phyloP scores from a whole-genome alignment of 2,113 vertebrate genomes.

The Notothenia coriiceps region DNA sequence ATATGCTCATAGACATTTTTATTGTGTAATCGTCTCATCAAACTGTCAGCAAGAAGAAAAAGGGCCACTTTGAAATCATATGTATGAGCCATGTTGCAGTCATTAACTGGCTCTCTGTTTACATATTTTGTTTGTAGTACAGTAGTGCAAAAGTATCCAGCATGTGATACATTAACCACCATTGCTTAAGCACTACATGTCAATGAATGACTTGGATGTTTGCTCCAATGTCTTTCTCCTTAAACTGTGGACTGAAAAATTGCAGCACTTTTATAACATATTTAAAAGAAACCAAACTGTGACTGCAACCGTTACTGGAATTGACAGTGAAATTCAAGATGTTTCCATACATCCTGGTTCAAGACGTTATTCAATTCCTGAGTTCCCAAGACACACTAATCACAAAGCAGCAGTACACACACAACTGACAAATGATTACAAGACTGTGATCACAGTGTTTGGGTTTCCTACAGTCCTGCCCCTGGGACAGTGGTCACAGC shows the following conservation, averaged over 20 bases:
- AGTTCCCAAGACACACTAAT: slow-evolving; percentile 30
- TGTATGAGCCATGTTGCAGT: neutral
- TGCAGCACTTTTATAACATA: neutral
- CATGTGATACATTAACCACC: slow-evolving; percentile 1
- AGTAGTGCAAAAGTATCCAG: neutral
- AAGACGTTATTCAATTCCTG: slow-evolving; percentile 31
- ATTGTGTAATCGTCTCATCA: neutral
- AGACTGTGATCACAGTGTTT: slow-evolving; percentile 65
- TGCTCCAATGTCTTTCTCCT: slow-evolving; percentile 12
- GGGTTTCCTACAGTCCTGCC: slow-evolving; percentile 60
- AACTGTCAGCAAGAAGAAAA: neutral
- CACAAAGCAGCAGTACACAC: slow-evolving; percentile 33
- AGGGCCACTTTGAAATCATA: neutral
- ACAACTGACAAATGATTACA: slow-evolving; percentile 61
- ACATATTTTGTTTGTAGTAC: neutral
- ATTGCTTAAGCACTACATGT: neutral
- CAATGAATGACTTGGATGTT: neutral
- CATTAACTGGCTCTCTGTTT: neutral
- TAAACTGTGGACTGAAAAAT: neutral
- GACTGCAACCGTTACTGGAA: slow-evolving; percentile 3
- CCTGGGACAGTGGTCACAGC: slow-evolving; percentile 65
- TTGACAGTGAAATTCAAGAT: slow-evolving; percentile 13
- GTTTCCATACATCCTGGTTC: slow-evolving; percentile 26
- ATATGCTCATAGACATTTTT: too few species aligned
- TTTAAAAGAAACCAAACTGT: neutral